Conservation (phyloP, 2,888 invertebrate genomes). For the Pollenia griseotomentosa region DNA sequence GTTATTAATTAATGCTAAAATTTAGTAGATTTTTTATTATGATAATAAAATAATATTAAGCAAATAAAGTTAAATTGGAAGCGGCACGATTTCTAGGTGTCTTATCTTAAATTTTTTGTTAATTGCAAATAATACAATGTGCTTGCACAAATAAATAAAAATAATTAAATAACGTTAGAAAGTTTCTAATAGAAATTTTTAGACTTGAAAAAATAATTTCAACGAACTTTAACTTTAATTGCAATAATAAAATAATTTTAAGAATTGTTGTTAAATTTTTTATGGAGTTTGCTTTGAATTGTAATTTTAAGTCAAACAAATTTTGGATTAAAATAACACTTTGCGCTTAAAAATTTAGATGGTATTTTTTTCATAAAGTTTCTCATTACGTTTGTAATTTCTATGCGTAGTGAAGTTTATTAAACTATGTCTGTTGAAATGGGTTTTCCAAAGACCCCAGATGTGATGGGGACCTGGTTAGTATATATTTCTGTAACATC, state of each 20-base stretch:
- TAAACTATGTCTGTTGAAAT: too few species aligned
- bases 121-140: background rate
- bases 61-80: constrained; percentile 15
- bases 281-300: background rate
- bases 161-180: background rate
- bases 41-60: background rate
- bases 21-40: background rate
- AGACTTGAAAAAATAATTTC: background rate
- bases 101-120: constrained; percentile 11
- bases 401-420: too few species aligned
- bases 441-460: too few species aligned
- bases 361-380: too few species aligned
- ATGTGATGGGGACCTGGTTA: too few species aligned
- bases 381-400: too few species aligned
- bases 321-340: background rate
- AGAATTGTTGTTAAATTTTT: background rate
- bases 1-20: background rate
- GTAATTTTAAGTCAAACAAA: background rate
- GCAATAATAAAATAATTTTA: background rate
- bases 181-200: background rate
- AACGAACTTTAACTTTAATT: constrained; percentile 3
- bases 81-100: constrained; percentile 15
- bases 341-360: background rate
- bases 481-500: too few species aligned
- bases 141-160: constrained; percentile 14